Evolutionary conservation across 2,888 invertebrate genomes (phyloP).

Genomic region (Molanna angustata): DNA sequence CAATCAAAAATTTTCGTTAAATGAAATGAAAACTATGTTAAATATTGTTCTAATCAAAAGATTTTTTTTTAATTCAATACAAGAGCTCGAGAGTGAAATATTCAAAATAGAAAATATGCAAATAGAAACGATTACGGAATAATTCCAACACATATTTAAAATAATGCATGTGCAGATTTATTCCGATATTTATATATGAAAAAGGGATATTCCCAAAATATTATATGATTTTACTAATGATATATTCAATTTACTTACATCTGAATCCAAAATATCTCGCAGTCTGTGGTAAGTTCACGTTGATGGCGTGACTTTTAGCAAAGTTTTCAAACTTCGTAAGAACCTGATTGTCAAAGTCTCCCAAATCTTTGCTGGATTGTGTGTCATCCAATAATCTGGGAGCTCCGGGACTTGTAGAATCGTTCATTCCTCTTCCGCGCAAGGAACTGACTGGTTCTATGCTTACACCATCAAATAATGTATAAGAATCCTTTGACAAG

Average conservation of each 20-base stretch:
- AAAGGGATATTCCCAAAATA: no score
- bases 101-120: no score
- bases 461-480: slow-evolving; percentile 59
- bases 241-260: slow-evolving; percentile 57
- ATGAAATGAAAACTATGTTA: no score
- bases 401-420: slow-evolving; percentile 31
- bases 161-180: no score
- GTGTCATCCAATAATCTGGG: slow-evolving; percentile 30
- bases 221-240: no score
- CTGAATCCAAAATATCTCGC: slow-evolving; percentile 62
- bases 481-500: slow-evolving; percentile 53
- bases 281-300: slow-evolving; percentile 65
- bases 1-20: no score
- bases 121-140: no score
- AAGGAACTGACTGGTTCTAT: slow-evolving; percentile 41
- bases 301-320: slow-evolving; percentile 59
- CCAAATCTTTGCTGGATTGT: slow-evolving; percentile 18
- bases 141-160: no score
- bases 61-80: no score
- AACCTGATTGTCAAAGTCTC: slow-evolving; percentile 50
- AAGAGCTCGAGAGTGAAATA: no score
- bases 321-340: slow-evolving; percentile 59
- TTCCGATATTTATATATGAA: no score
- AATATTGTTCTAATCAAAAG: no score
- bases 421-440: slow-evolving; percentile 20